Percentiles rank a stretch among this genome's conserved stretches.
These are phyloP conservation scores for Caenorhabditis tropicalis DNA, from an alignment of 1,140 invertebrate species.

Conservation along the genomic window DNA sequence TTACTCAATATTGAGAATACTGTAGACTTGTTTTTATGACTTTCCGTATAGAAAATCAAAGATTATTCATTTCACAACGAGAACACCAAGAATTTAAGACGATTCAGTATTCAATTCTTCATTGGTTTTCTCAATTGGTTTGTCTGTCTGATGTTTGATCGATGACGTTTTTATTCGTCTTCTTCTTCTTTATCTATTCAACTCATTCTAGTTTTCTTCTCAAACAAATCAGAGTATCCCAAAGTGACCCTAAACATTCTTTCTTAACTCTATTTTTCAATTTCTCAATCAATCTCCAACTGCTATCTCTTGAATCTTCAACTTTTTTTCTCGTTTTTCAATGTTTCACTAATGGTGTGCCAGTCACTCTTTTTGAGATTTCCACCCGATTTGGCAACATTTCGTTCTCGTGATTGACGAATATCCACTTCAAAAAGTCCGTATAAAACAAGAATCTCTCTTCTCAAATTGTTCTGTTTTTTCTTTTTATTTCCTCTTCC, in stretches of 20 bases:
- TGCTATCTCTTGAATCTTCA: neutral
- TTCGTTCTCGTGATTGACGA: constrained; percentile 21
- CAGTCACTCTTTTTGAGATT: constrained; percentile 30
- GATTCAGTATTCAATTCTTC: constrained; percentile 16
- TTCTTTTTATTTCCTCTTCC: neutral
- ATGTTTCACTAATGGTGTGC: constrained; percentile 42
- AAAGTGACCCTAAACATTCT: neutral
- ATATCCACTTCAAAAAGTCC: constrained; percentile 25
- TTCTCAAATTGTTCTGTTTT: neutral
- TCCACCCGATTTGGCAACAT: constrained; percentile 33
- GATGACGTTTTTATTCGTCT: neutral
- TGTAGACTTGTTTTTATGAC: neutral
- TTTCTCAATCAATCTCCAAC: constrained; percentile 30
- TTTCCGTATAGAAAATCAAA: neutral
- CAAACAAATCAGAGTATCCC: neutral
- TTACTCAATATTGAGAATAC: neutral
- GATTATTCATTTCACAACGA: neutral
- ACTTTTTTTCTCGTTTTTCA: neutral
- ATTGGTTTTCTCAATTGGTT: neutral
- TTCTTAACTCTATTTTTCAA: neutral
- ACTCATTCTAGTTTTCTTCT: neutral
- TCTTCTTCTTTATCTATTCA: neutral
- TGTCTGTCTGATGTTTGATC: constrained; percentile 10
- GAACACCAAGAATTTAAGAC: constrained; percentile 5
- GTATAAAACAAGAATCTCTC: neutral